phyloP scores from a whole-genome alignment of 2,888 invertebrate species.

The Pimpla rufipes region DNA sequence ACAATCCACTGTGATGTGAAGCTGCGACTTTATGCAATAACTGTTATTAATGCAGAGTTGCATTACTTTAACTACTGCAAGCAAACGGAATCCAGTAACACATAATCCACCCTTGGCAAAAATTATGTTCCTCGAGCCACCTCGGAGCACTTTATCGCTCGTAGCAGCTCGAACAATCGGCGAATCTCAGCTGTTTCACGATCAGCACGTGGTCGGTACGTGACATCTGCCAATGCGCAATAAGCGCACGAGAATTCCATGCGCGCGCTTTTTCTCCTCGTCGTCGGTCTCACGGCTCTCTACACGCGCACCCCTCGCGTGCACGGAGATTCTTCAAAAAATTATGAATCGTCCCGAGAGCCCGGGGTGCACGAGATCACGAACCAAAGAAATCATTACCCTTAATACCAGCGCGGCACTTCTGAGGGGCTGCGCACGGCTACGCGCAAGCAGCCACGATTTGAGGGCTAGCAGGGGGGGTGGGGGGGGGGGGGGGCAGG shows the following conservation, averaged over 20 bases:
- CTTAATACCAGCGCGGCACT: conserved; percentile 64
- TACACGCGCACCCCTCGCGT: conserved; percentile 49
- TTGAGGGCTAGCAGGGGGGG: neutral
- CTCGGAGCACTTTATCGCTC: too few species aligned
- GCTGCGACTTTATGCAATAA: too few species aligned
- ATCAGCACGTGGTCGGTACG: conserved; percentile 59
- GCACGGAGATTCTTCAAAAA: conserved; percentile 38
- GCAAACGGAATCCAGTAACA: too few species aligned
- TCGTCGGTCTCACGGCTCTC: conserved; percentile 61
- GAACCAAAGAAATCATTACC: conserved; percentile 70
- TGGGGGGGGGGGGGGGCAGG: neutral
- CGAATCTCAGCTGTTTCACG: conserved; percentile 61
- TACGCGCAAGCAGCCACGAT: neutral
- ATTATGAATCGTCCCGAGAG: conserved; percentile 63
- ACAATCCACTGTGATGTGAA: too few species aligned
- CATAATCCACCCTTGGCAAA: too few species aligned
- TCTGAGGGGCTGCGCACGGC: conserved; percentile 15
- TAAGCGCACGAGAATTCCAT: conserved; percentile 55
- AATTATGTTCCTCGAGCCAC: too few species aligned
- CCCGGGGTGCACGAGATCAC: conserved; percentile 47
- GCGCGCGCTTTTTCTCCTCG: conserved; percentile 63
- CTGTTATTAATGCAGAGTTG: too few species aligned
- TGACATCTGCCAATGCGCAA: conserved; percentile 52
- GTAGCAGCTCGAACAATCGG: conserved; percentile 61
- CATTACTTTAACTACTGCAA: too few species aligned